Evolutionary conservation across 2,888 invertebrate species (phyloP).

Genomic region (Boloria selene): DNA sequence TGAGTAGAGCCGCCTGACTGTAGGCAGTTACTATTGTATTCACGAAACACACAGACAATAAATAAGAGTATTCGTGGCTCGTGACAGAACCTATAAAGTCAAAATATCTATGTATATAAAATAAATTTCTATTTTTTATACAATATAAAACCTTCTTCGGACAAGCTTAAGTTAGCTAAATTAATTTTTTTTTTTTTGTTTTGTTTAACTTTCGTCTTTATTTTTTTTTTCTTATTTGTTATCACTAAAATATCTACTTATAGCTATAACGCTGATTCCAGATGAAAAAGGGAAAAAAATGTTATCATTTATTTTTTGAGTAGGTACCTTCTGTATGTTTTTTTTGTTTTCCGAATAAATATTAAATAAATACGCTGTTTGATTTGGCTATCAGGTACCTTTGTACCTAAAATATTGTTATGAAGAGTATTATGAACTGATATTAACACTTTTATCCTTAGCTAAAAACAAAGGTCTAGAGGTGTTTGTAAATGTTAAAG

Average conservation of each 20-base stretch:
- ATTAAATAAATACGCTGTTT: too few species aligned
- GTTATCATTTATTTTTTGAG: too few species aligned
- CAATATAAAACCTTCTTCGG: too few species aligned
- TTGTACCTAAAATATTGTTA: background rate
- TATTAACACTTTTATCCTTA: constrained; percentile 23
- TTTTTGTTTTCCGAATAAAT: too few species aligned
- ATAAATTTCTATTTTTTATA: background rate
- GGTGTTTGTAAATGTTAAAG: constrained; percentile 63
- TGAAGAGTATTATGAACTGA: background rate
- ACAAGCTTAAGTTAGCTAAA: too few species aligned
- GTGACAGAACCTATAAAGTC: constrained; percentile 21
- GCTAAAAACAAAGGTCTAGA: constrained; percentile 42
- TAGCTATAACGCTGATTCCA: too few species aligned
- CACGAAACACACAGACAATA: constrained; percentile 19
- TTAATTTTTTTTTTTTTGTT: too few species aligned
- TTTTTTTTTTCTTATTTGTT: too few species aligned
- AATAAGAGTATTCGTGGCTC: constrained; percentile 21
- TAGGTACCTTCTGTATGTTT: too few species aligned
- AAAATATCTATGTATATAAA: constrained; percentile 9
- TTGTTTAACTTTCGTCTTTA: too few species aligned
- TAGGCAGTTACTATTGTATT: constrained; percentile 23
- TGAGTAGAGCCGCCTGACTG: constrained; percentile 24
- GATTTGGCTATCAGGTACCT: background rate
- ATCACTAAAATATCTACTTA: too few species aligned
- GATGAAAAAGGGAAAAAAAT: too few species aligned